Conservation (phyloP, 2,113 vertebrate genomes). For the Xiphorhynchus elegans region DNA sequence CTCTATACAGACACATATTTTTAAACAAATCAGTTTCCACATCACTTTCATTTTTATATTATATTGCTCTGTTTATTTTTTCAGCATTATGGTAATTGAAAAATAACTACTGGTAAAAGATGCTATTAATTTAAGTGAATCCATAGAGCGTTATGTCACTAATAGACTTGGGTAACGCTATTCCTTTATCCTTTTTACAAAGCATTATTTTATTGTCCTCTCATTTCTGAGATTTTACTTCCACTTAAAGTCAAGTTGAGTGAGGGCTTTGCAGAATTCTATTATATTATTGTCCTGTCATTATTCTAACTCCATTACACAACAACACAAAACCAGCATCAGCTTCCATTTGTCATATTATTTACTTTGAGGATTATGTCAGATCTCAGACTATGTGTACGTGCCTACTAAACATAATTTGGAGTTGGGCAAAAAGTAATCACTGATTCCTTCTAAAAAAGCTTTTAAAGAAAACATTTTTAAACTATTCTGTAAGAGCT, state of each 20-base stretch:
- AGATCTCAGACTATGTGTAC: slow-evolving; percentile 30
- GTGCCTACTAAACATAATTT: slow-evolving; percentile 50
- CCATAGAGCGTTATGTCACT: slow-evolving; percentile 65
- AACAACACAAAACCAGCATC: slow-evolving; percentile 51
- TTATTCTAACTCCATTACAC: slow-evolving; percentile 70
- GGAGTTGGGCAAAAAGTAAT: slow-evolving; percentile 1
- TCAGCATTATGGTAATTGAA: slow-evolving; percentile 74
- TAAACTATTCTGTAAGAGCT: background rate
- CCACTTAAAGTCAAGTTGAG: slow-evolving; percentile 68
- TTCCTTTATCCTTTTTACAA: slow-evolving; percentile 75
- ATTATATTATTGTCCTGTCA: slow-evolving; percentile 67
- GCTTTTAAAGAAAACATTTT: background rate
- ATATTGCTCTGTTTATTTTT: slow-evolving; percentile 65
- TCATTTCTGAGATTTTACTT: slow-evolving; percentile 71
- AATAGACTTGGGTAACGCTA: slow-evolving; percentile 69
- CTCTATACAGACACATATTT: background rate
- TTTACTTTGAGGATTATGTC: slow-evolving; percentile 54
- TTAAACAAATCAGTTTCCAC: slow-evolving; percentile 34
- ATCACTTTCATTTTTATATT: slow-evolving; percentile 51
- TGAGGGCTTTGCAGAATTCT: slow-evolving; percentile 62
- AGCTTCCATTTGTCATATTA: slow-evolving; percentile 65
- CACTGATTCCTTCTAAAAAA: background rate
- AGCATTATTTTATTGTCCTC: slow-evolving; percentile 72
- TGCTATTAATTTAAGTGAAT: slow-evolving; percentile 78
- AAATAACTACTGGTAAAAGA: slow-evolving; percentile 72